Evolutionary conservation across 2,797 vertebrate species (phyloP).

Genomic region (Oryzias dopingdopingensis): DNA sequence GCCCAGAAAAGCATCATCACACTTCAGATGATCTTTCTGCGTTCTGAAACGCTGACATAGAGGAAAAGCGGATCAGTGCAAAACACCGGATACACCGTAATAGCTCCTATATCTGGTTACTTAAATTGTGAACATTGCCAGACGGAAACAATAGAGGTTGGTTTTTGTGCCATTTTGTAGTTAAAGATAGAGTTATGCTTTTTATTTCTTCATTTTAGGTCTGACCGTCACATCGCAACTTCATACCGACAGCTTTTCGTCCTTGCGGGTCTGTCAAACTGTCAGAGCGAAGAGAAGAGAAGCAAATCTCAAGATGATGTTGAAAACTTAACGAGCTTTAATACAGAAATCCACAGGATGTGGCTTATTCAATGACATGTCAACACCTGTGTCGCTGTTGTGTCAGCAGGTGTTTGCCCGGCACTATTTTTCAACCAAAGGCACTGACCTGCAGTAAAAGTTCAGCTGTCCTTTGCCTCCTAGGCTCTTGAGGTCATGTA

Average conservation of each 20-base stretch:
- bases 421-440: constrained; percentile 50
- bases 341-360: constrained; percentile 39
- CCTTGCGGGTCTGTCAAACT: constrained; percentile 35
- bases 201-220: constrained; percentile 37
- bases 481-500: constrained; percentile 52
- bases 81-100: constrained; percentile 62
- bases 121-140: constrained; percentile 61
- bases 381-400: constrained; percentile 61
- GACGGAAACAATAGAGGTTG: constrained; percentile 51
- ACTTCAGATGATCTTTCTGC: constrained; percentile 62
- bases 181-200: constrained; percentile 43
- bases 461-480: constrained; percentile 48
- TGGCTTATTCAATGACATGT: constrained; percentile 32
- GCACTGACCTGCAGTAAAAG: constrained; percentile 63
- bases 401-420: constrained; percentile 67
- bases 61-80: constrained; percentile 68
- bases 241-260: constrained; percentile 23
- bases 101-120: constrained; percentile 68
- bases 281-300: constrained; percentile 4
- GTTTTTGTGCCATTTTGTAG: constrained; percentile 50
- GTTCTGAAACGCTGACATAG: constrained; percentile 69
- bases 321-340: constrained; percentile 13
- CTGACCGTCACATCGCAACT: constrained; percentile 25
- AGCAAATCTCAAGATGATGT: constrained; percentile 9
- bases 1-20: constrained; percentile 66